Base-by-base conservation (phyloP, 2,113 vertebrate genomes). In the Catagonus wagneri region DNA sequence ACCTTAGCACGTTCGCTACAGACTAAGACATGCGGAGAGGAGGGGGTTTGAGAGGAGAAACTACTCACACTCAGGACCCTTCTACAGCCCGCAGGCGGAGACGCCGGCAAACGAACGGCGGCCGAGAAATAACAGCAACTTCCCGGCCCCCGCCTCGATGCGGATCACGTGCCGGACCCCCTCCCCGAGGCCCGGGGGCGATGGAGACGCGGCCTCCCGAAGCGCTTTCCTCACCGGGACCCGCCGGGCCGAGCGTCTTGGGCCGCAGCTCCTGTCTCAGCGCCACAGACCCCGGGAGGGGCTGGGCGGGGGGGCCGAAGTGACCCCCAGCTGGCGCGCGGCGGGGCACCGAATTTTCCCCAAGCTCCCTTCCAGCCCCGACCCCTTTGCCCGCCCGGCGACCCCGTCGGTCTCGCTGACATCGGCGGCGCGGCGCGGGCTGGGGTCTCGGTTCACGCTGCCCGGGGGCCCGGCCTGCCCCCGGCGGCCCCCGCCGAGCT, bases 91-190 rank as follows among this genome's bases (percentile, higher is more conserved):
- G 11, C 50, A 61, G 76, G 75, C 8, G 25, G 66, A 61, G 58
- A 58, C 69, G 36, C 66, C 5, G 14, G 50, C 79, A 10, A 74
- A 61, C 71, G 13, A 32, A 44, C 72, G 0, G 80, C 89, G 81
- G 0, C 4, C 0, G n/a, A 39, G 12, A 15, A 61, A 23, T 36
- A 83, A 39, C 91, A 50, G 85, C 93, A 88, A 74, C 96, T 92
- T 58, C 52, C 29, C 52, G 7, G 72, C 78, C 19, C 1, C 7
- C 60, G 39, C 65, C 8, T 29, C 71, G 3, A n/a, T 19, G n/a
- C 79, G 29, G 22, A 50, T 89, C 97, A 88, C 96, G 97, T 65
- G 86, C 92, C 56, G 61, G 56, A 27, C 80, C 94, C 94, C 89
- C 81, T 50, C 85, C 90, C 89, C 90, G 78, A 19, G 56, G 66